Conservation (phyloP, 2,113 vertebrate species). For the Salvelinus sp. region DNA sequence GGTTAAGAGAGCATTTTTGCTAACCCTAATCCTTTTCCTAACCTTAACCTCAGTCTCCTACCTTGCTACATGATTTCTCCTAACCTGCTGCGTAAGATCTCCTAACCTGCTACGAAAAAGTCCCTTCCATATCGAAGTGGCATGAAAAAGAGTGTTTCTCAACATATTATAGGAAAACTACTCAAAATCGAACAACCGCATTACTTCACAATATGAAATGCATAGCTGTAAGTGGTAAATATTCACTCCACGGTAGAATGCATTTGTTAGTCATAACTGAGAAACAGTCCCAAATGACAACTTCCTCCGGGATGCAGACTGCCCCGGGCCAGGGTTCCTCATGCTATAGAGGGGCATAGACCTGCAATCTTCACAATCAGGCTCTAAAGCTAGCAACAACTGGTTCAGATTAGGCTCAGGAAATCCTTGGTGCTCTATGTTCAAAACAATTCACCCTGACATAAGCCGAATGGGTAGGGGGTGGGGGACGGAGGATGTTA, state of each 20-base stretch:
- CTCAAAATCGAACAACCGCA: neutral
- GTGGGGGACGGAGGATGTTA: neutral
- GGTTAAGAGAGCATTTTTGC: no score
- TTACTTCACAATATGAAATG: neutral
- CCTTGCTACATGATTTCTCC: no score
- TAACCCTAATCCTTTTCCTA: no score
- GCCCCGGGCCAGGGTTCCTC: slow-evolving; percentile 56
- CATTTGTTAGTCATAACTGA: slow-evolving; percentile 22
- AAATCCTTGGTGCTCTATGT: slow-evolving; percentile 83
- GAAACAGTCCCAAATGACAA: slow-evolving; percentile 13
- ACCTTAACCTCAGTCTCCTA: no score
- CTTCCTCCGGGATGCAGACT: slow-evolving; percentile 45
- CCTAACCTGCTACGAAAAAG: no score
- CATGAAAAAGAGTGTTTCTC: no score
- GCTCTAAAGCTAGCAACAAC: slow-evolving; percentile 74
- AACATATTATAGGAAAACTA: slow-evolving; percentile 1
- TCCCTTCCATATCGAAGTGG: no score
- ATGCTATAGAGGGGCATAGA: slow-evolving; percentile 54
- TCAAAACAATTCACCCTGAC: slow-evolving; percentile 83
- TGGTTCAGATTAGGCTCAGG: slow-evolving; percentile 84
- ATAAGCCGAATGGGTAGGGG: slow-evolving; percentile 62
- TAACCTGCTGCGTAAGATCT: no score
- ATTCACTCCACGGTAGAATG: neutral
- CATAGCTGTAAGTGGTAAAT: neutral
- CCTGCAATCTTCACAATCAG: slow-evolving; percentile 75